These are phyloP conservation scores for Sinonovacula constricta DNA, from an alignment of 1,140 invertebrate species.

Conservation along the genomic window DNA sequence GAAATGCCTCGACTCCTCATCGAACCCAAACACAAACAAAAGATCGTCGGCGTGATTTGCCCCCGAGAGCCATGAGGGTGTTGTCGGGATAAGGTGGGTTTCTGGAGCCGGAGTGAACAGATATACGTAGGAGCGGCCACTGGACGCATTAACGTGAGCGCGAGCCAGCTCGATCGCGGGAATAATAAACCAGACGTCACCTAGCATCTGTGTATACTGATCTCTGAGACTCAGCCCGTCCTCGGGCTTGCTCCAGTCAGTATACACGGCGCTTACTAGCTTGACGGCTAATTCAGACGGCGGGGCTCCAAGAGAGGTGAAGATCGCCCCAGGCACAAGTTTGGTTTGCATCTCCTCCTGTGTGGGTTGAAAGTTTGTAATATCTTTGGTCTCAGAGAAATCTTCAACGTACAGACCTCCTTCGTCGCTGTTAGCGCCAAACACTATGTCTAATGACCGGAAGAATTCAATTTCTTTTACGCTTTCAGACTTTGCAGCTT, in stretches of 20 bases:
- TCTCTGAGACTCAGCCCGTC: not conserved
- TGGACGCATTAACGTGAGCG: not conserved
- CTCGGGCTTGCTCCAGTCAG: slow-evolving; percentile 18
- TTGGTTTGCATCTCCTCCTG: slow-evolving; percentile 9
- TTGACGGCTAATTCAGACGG: not conserved
- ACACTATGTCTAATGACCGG: slow-evolving; percentile 9
- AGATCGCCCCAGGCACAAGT: not conserved
- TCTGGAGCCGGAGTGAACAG: not conserved
- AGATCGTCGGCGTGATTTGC: slow-evolving; percentile 28
- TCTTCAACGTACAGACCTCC: not conserved
- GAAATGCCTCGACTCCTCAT: slow-evolving; percentile 1
- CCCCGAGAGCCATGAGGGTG: not conserved
- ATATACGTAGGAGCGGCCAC: slow-evolving; percentile 2
- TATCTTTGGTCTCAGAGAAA: not conserved
- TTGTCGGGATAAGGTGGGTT: not conserved
- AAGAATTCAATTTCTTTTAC: slow-evolving; percentile 19
- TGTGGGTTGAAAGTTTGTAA: not conserved
- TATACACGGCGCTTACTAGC: slow-evolving; percentile 8
- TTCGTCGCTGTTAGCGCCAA: slow-evolving; percentile 6
- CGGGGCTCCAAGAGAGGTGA: not conserved
- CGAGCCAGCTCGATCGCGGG: slow-evolving; percentile 8
- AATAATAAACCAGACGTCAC: slow-evolving; percentile 14
- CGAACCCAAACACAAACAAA: slow-evolving; percentile 17
- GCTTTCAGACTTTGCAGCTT: not conserved
- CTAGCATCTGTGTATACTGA: not conserved